Conservation (phyloP, 2,797 vertebrate species). For the Leucoraja ocellata region DNA sequence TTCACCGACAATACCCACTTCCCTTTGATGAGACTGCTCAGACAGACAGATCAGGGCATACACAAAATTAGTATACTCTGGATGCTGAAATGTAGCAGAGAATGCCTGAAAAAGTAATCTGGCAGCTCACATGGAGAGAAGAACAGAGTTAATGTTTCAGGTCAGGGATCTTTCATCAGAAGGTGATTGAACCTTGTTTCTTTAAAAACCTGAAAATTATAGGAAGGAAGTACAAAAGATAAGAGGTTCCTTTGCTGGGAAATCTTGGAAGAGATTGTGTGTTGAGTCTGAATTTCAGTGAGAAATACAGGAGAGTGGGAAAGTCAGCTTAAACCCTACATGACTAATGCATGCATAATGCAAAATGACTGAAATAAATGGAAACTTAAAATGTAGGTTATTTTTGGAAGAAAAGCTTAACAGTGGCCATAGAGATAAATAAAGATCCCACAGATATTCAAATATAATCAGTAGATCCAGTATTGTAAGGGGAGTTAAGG, state of each 20-base stretch:
- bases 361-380: constrained; percentile 50
- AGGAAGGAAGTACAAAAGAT: not conserved
- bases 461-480: constrained; percentile 54
- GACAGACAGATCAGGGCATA: not conserved
- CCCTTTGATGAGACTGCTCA: not conserved
- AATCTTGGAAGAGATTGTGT: not conserved
- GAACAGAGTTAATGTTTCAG: too few species aligned
- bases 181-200: not conserved
- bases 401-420: constrained; percentile 47
- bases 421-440: constrained; percentile 51
- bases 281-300: not conserved
- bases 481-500: constrained; percentile 40
- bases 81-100: not conserved
- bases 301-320: not conserved
- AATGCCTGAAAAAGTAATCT: too few species aligned
- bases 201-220: not conserved
- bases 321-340: not conserved
- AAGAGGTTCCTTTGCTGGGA: not conserved
- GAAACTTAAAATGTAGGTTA: constrained; percentile 54
- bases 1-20: not conserved
- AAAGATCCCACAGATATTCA: constrained; percentile 49
- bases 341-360: not conserved
- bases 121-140: too few species aligned
- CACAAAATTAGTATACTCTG: not conserved
- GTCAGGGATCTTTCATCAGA: too few species aligned